A percentile compares a stretch with the other conserved stretches of the same genome.
phyloP scores from a whole-genome alignment of 2,888 invertebrate species.

The Monoplex corrugatus region DNA sequence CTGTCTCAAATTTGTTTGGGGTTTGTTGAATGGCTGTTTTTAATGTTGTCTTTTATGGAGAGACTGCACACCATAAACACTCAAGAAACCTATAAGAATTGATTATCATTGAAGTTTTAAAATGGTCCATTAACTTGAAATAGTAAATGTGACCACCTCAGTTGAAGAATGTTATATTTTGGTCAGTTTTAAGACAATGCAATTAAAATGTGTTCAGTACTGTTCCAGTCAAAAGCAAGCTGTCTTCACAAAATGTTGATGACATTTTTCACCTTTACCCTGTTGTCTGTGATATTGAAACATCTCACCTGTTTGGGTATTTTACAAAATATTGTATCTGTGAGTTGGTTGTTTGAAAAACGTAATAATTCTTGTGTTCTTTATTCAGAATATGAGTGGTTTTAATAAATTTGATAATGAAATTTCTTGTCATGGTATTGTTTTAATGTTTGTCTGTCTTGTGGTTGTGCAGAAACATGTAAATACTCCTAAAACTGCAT shows the following conservation, averaged over 20 bases:
- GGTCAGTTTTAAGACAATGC: constrained; percentile 18
- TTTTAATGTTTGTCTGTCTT: too few species aligned
- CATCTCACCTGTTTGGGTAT: neutral
- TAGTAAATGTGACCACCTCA: too few species aligned
- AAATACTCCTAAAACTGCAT: too few species aligned
- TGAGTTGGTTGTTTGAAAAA: neutral
- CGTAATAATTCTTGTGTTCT: neutral
- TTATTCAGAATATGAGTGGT: neutral
- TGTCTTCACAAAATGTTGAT: too few species aligned
- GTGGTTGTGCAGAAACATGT: too few species aligned
- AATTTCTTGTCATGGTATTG: neutral
- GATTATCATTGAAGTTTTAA: too few species aligned
- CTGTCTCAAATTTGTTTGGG: too few species aligned
- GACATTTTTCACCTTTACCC: neutral
- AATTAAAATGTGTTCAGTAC: constrained; percentile 21
- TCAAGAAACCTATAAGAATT: too few species aligned
- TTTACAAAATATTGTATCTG: neutral
- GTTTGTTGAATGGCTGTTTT: too few species aligned
- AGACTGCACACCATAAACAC: too few species aligned
- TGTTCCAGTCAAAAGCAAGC: neutral
- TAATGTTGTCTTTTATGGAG: too few species aligned
- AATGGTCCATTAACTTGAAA: too few species aligned
- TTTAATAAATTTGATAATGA: neutral
- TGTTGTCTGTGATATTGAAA: constrained; percentile 13
- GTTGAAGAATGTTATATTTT: neutral